Evolutionary conservation across 2,888 invertebrate genomes (phyloP).

Genomic region (Dryobota labecula): DNA sequence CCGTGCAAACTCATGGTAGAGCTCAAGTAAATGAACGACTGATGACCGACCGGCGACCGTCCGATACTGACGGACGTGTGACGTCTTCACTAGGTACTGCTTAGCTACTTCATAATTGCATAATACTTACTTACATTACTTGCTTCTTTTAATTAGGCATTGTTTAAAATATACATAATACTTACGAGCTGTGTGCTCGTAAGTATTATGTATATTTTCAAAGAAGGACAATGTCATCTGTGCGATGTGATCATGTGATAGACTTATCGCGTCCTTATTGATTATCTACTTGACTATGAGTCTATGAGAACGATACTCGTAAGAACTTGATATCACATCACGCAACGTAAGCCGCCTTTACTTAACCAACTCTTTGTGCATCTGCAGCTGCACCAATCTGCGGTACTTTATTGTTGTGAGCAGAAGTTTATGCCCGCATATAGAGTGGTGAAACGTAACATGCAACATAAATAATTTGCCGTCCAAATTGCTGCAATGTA

Average conservation of each 20-base stretch:
- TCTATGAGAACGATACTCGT: background rate
- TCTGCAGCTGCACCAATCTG: background rate
- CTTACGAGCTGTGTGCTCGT: too few species aligned
- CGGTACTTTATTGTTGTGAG: background rate
- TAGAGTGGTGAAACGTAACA: too few species aligned
- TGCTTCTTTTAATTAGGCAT: slow-evolving; percentile 6
- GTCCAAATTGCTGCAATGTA: too few species aligned
- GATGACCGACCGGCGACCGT: background rate
- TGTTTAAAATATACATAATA: slow-evolving; percentile 12
- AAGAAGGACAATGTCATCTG: slow-evolving; percentile 3
- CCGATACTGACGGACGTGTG: background rate
- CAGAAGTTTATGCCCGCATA: too few species aligned
- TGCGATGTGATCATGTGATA: background rate
- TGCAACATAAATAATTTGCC: too few species aligned
- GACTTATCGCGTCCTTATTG: slow-evolving; percentile 9
- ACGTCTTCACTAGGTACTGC: background rate
- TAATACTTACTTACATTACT: background rate
- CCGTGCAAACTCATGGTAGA: too few species aligned
- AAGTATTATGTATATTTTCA: background rate
- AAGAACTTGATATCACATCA: slow-evolving; percentile 23
- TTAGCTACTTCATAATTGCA: slow-evolving; percentile 1
- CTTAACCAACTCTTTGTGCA: slow-evolving; percentile 4
- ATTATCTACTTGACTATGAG: slow-evolving; percentile 5
- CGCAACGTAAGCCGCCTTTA: slow-evolving; percentile 1
- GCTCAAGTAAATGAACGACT: slow-evolving; percentile 11